Base-by-base conservation (phyloP, 1,140 invertebrate genomes). In the Cyrtorhinus lividipennis region DNA sequence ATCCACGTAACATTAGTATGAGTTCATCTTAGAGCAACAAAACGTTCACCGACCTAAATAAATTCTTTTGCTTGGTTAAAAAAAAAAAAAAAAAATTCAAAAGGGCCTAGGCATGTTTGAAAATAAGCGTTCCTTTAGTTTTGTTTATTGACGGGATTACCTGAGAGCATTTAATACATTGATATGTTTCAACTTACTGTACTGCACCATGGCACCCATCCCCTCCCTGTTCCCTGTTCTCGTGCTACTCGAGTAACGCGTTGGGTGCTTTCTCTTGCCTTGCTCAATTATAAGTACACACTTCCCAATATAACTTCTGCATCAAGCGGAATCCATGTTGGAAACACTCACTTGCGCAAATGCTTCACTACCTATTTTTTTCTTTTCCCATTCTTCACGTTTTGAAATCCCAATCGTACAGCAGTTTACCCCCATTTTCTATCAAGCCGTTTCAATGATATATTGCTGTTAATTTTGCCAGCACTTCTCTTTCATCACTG, bases 71-170 rank as follows among this genome's bases (percentile, higher is more conserved):
- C 38, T 44, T 10, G n/a, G 38, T 10, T 8, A 44, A 44, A 44
- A n/a, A 44, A 44, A 44, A 10, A n/a, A 44, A 44, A 44, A 44
- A n/a, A 44, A 10, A 44, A 44, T 10, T 44, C n/a, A 22, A 53
- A 53, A 53, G 48, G 48, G 48, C 48, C 48, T 53, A 53, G 48
- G 48, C 48, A 53, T 53, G 48, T 53, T 53, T 53, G 48, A 53
- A 53, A 15, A 10, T 5, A 38, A 38, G 30, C 15, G 5, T 8
- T 38, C 5, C 5, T 38, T 38, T 38, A 15, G 30, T 38, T 38
- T 38, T 38, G 5, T 38, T 38, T 38, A 38, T 38, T 5, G 30
- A 38, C 30, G 15, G 15, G 30, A 38, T 38, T 38, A 38, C 30
- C 30, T 38, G n/a, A n/a, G n/a, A n/a, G n/a, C n/a, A n/a, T n/a